Evolutionary conservation across 1,140 invertebrate species (phyloP), one percentile per base, ranked within the genome.

Genomic region (Teleopsis dalmanni): DNA sequence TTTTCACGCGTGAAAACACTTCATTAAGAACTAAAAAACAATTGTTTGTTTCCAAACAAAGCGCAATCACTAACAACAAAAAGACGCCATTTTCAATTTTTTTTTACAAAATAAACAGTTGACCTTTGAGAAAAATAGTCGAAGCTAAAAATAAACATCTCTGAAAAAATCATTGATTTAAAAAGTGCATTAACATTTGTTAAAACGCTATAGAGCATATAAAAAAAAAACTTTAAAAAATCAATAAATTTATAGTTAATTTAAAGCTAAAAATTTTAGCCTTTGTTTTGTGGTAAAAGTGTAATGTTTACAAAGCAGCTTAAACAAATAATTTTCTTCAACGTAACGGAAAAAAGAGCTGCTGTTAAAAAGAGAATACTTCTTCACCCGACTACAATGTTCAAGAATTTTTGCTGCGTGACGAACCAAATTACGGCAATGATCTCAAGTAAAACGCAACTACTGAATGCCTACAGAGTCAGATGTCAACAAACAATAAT

Each of bases 311-410:
- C 53, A 47, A 53, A 52, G 47, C 54, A 53, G 56, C 37, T 37
- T 48, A 47, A 46, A 52, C 40, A 56, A 10, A 49, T 42, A 25
- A 49, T 33, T 9, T 49, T 43, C 23, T 49, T 34, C 33, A 57
- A 52, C 43, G 50, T 50, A 50, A 48, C 51, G 35, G 53, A 59
- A 38, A 59, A 57, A 41, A 59, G 54, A 54, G 56, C 55, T 23
- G 54, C 57, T 29, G 55, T 60, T 18, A 62, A 62, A 81, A 88
- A 88, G 85, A 84, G 84, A 77, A 83, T 88, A 73, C 83, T 85
- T 72, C 83, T 87, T 78, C 81, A 85, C 72, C 83, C 83, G 56
- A 82, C 78, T 78, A 84, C 82, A 73, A 87, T 89, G 83, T 82
- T 82, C 72, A 88, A 80, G 80, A 81, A 82, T 75, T 36, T 36